Conservation (phyloP, 2,113 vertebrate genomes). For the Scomber japonicus region DNA sequence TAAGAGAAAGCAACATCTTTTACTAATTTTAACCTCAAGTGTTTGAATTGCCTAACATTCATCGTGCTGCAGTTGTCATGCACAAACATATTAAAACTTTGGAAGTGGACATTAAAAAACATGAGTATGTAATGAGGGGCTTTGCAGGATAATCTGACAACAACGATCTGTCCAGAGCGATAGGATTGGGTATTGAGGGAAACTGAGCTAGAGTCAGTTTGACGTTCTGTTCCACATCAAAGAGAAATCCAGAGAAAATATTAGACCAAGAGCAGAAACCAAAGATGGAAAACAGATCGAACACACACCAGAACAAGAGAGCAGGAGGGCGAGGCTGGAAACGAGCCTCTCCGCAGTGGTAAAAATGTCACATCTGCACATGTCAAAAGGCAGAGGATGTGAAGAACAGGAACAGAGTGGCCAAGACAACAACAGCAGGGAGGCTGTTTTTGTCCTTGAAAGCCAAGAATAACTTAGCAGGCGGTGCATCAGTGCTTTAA, state of each 20-base stretch:
- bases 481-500: not conserved
- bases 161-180: not conserved
- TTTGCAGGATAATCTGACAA: not conserved
- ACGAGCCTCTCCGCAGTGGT: constrained; percentile 15
- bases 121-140: too few relatives aligned
- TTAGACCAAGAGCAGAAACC: not conserved
- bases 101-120: too few relatives aligned
- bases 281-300: constrained; percentile 36
- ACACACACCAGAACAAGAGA: constrained; percentile 10
- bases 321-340: constrained; percentile 23
- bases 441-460: not conserved
- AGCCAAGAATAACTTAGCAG: not conserved
- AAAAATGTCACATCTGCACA: constrained; percentile 38
- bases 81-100: too few relatives aligned
- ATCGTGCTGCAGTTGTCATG: too few relatives aligned
- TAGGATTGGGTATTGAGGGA: not conserved
- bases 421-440: not conserved
- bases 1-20: not conserved
- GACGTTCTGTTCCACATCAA: constrained; percentile 15
- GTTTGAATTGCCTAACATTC: too few relatives aligned
- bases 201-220: not conserved
- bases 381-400: not conserved
- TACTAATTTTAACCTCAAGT: not conserved
- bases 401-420: not conserved
- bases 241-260: constrained; percentile 9